Evolutionary conservation across 1,140 invertebrate genomes (phyloP), one percentile per base, ranked within the genome.

Genomic region (Uloborus diversus): DNA sequence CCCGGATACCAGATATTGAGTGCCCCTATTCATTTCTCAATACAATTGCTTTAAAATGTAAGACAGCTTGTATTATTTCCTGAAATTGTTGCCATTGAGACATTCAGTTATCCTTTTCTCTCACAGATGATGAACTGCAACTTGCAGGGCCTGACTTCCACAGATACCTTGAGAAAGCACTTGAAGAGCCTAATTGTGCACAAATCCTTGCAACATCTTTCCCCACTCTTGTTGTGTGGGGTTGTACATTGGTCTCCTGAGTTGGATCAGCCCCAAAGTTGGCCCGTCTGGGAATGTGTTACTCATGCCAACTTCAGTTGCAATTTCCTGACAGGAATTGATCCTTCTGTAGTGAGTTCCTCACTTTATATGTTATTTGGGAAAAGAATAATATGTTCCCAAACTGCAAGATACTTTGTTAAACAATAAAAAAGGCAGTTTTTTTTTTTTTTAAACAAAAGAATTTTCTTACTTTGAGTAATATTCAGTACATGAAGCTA

Each of bases 181-280:
- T 27, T 79, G 28, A 82, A 51, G 13, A 32, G 65, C n/a, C 14
- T 75, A 13, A 82, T n/a, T 25, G 28, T 66, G 59, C 28, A 69
- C 11, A 42, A 47, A 33, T 71, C 62, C 20, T 57, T 82, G 47
- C 20, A 86, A 47, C 89, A 88, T 57, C 90, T 93, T 33, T 89
- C 91, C 83, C 91, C 94, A 83, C 87, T 95, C 35, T 86, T 94
- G 14, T 89, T 95, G 81, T 94, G 93, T 87, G 94, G 94, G 86
- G 89, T 92, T 82, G 86, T 94, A 0, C 88, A 89, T 81, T 89
- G 88, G 85, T 81, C 82, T 86, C 86, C 83, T 28, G 37, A 56
- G 7, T 37, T 35, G 3, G 68, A 79, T 64, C 42, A 71, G 25
- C 9, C 56, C n/a, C 49, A 69, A 47, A 81, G 79, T 27, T 82